A percentile compares a stretch with the other conserved stretches of the same genome.
These are phyloP conservation scores for Sialia sialis DNA, from an alignment of 2,113 vertebrate species.

Conservation along the genomic window DNA sequence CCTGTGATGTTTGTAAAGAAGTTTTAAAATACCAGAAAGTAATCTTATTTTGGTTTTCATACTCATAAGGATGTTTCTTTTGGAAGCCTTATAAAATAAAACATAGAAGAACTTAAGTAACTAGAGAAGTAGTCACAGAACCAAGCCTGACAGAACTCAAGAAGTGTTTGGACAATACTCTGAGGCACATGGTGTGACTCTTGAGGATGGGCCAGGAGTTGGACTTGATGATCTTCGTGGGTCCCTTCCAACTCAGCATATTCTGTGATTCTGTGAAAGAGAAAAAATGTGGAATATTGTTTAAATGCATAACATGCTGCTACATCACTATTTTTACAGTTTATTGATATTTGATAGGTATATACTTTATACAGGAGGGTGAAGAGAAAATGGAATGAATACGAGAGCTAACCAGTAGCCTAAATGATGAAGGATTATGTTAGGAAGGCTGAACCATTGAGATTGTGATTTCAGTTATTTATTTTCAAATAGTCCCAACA, in stretches of 20 bases:
- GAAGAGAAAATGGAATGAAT: neutral
- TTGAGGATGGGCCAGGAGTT: neutral
- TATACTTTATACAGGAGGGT: neutral
- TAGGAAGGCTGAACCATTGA: neutral
- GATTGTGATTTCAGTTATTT: neutral
- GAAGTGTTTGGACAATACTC: neutral
- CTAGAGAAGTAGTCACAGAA: neutral
- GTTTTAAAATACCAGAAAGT: neutral
- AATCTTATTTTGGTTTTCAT: neutral
- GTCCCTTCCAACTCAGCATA: neutral
- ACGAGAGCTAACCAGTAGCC: neutral
- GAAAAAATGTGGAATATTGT: neutral
- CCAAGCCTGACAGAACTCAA: neutral
- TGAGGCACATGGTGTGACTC: neutral
- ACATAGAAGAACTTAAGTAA: neutral
- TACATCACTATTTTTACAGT: neutral
- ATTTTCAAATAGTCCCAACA: neutral
- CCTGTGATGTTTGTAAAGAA: neutral
- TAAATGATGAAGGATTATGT: neutral
- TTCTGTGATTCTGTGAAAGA: neutral
- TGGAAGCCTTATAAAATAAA: neutral
- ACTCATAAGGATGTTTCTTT: neutral
- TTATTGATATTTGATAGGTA: neutral
- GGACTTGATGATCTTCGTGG: neutral
- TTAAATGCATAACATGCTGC: neutral